Conservation (phyloP, 2,888 invertebrate genomes). For the Chromoteleia sp. region DNA sequence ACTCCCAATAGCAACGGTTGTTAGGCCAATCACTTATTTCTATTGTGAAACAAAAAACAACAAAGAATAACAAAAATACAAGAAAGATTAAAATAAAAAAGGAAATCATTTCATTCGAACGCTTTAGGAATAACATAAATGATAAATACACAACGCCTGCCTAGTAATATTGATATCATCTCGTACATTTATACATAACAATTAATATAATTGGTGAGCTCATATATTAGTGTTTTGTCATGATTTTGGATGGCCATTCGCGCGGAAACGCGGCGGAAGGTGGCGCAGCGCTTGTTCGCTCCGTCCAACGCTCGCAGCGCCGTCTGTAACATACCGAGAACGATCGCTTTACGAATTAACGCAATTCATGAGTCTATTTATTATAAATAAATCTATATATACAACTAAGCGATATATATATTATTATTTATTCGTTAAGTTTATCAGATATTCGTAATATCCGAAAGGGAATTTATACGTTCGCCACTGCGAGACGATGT, state of each 20-base stretch:
- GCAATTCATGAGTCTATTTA: constrained; percentile 66
- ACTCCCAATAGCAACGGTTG: constrained; percentile 83
- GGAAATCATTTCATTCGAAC: constrained; percentile 64
- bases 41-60: constrained; percentile 42
- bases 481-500: constrained; percentile 16
- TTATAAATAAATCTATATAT: constrained; percentile 58
- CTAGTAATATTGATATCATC: constrained; percentile 80
- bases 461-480: constrained; percentile 36
- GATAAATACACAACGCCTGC: constrained; percentile 76
- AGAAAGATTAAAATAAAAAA: constrained; percentile 28
- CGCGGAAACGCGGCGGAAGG: constrained; percentile 70
- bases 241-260: constrained; percentile 79
- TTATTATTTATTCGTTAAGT: constrained; percentile 69
- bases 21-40: constrained; percentile 77
- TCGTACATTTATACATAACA: constrained; percentile 82
- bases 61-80: constrained; percentile 26
- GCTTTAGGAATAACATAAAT: constrained; percentile 71
- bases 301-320: constrained; percentile 58
- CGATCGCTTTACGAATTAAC: constrained; percentile 65
- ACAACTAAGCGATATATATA: constrained; percentile 53
- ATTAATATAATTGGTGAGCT: constrained; percentile 81
- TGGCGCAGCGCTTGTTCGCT: constrained; percentile 56
- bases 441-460: constrained; percentile 46
- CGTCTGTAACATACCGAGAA: constrained; percentile 64
- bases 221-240: constrained; percentile 81